Evolutionary conservation across 37 sponge, comb jelly and placozoan genomes (phyloP), one percentile per base, ranked within the genome.

Genomic region (Eunapius fragilis): DNA sequence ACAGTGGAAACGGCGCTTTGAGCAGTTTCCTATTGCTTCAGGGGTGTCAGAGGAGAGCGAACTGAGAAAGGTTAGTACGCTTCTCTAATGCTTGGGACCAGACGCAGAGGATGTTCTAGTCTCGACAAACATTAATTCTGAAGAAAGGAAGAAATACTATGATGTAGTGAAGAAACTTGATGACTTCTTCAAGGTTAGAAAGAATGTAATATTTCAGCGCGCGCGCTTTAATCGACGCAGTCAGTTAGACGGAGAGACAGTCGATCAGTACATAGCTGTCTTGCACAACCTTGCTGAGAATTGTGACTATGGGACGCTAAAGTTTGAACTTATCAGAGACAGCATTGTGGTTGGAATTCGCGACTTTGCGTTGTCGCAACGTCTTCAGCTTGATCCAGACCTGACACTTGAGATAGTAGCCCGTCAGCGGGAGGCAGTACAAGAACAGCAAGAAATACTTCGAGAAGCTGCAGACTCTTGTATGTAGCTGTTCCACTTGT

Each of bases 381-480:
- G 68, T 27, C 81, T 80, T 27, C 81, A 80, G 81, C 69, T 80
- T 34, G 68, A 80, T 30, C 26, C 25, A 28, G 81, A 31, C 31
- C 31, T 67, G 10, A 80, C 81, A 30, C 68, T 80, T 25, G 68
- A 80, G 81, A 77, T 6, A 27, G 41, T 27, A 32, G 37, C 78
- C 27, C 78, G 33, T 36, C 78, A 77, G 33, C 30, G 11, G 33
- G 78, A 77, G 27, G 41, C 78, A 77, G 78, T 77, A 77, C 23
- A 68, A 26, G 88, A 82, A 69, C 88, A 82, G 77, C 73, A 58
- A 24, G 33, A 49, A 37, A 69, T n/a, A 25, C 78, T 88, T 31
- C 67, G 71, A 47, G 58, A 26, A 22, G 58, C 58, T 58, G 58
- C 58, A 58, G 47, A 37, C 38, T 27, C 19, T 48, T n/a, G n/a